Evolutionary conservation across 1,140 invertebrate genomes (phyloP), one percentile per base, ranked within the genome.

Genomic region (Spodoptera litura): DNA sequence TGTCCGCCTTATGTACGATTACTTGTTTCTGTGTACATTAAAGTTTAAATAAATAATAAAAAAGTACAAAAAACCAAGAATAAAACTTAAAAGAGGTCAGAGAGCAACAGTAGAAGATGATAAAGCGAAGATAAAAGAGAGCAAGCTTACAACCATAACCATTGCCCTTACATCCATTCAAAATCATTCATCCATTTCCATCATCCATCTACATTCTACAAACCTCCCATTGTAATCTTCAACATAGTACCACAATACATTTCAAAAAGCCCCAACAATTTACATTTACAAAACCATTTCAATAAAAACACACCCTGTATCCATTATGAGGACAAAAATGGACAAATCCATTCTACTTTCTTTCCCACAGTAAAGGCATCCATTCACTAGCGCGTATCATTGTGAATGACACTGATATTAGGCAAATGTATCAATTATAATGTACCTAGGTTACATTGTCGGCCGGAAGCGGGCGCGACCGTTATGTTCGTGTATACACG

Each of bases 371-470:
- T 20, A 31, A n/a, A 61, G 31, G 49, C 27, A 13, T 53, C n/a
- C 59, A 51, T 53, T 52, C 44, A 74, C 15, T n/a, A 64, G n/a
- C 35, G 15, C 8, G 64, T 49, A 68, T 68, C 27, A 75, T 62
- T 74, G n/a, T 59, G 55, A 73, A 74, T 58, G 59, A 74, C 72
- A 74, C 44, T 11, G 58, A 25, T 75, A 75, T 75, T 75, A 62
- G 58, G 27, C 3, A 75, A 51, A 75, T 15, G 56, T 75, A 75
- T 75, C 72, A 75, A 75, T 75, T 75, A 75, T 51, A 55, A 4
- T 52, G 25, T 52, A 52, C 25, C 13, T 12, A 31, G 70, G 56
- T 13, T 11, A 58, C 38, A 62, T 75, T 75, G 58, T 62, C 6
- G 10, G 20, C 44, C 58, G 72, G 72, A 75, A 75, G 49, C 72